Evolutionary conservation across 37 sponge, comb jelly and placozoan species (phyloP).

Genomic region (Theonella swinhoei): DNA sequence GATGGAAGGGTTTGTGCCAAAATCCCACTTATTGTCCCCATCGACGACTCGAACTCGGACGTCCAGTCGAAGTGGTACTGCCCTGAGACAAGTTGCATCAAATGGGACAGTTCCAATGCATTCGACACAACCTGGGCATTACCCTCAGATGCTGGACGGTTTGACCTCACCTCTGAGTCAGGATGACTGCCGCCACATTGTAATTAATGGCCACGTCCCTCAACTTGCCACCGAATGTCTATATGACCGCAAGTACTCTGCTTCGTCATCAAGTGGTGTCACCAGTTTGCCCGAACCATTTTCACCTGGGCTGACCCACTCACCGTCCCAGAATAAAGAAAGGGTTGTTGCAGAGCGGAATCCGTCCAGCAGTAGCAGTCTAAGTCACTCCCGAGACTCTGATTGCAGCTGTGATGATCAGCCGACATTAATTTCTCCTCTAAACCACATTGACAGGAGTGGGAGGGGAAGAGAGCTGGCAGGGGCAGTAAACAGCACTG

Average conservation of each 20-base stretch:
- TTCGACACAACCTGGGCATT: too few species aligned
- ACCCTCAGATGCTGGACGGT: background rate
- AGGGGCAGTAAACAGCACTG: background rate
- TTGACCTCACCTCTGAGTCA: background rate
- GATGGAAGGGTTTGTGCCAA: conserved; percentile 66
- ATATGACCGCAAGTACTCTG: conserved; percentile 50
- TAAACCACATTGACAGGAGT: background rate
- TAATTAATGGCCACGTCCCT: background rate
- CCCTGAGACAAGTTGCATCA: background rate
- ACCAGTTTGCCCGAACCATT: conserved; percentile 37
- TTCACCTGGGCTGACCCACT: conserved; percentile 25
- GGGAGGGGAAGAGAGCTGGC: background rate
- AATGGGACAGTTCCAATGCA: background rate
- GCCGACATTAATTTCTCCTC: background rate
- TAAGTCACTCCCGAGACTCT: conserved; percentile 13
- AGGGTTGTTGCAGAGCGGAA: background rate
- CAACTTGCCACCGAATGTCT: background rate
- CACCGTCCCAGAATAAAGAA: background rate
- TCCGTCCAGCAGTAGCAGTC: conserved; percentile 15
- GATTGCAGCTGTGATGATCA: conserved; percentile 34
- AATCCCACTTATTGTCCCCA: conserved; percentile 47
- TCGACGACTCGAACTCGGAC: conserved; percentile 8
- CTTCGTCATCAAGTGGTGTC: conserved; percentile 60
- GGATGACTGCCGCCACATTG: background rate
- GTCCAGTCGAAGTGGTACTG: background rate